phyloP scores from a whole-genome alignment of 2,113 vertebrate species.

The Alectura lathami region DNA sequence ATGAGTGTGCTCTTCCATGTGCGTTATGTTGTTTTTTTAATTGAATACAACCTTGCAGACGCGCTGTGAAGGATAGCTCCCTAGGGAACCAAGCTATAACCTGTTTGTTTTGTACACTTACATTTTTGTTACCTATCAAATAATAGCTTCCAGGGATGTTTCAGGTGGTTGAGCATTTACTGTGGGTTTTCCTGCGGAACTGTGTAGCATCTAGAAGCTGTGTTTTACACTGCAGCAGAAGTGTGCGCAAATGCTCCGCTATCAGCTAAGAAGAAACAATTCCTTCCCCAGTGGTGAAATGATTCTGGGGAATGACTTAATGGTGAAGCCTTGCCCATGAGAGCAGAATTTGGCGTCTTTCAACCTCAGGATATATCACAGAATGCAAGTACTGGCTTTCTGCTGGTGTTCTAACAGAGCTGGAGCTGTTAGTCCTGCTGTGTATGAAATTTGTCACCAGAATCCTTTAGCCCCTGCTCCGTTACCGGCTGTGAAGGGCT shows the following conservation, averaged over 20 bases:
- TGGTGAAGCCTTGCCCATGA: background rate
- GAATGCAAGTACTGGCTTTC: background rate
- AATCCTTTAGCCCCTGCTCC: background rate
- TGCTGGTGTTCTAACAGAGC: background rate
- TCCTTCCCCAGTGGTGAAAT: background rate
- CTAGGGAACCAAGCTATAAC: background rate
- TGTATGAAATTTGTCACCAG: background rate
- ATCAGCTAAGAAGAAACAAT: background rate
- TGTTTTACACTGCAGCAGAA: background rate
- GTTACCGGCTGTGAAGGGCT: background rate
- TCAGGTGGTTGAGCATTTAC: background rate
- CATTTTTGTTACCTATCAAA: background rate
- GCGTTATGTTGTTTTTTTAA: background rate
- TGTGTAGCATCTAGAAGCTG: background rate
- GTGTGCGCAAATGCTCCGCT: background rate
- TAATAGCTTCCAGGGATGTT: slow-evolving; percentile 1
- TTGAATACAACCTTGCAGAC: background rate
- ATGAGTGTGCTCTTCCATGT: rapidly evolving
- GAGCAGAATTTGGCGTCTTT: background rate
- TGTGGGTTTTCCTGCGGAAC: slow-evolving; percentile 18
- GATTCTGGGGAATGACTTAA: background rate
- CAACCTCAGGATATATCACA: background rate
- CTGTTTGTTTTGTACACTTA: background rate
- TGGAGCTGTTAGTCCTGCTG: background rate
- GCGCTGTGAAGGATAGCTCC: background rate